Base-by-base conservation (phyloP, 1,140 invertebrate genomes). In the Chelonus insularis region DNA sequence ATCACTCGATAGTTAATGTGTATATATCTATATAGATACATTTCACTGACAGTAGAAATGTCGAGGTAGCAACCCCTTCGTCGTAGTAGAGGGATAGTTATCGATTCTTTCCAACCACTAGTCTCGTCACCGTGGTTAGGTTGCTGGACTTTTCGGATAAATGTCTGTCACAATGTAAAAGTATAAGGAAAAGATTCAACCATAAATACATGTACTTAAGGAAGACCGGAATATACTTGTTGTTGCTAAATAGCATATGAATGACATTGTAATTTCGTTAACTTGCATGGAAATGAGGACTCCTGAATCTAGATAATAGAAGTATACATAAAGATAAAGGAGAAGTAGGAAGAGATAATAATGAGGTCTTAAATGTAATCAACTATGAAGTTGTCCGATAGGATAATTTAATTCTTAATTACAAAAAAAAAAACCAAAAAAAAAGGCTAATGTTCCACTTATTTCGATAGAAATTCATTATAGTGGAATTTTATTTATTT, bases 81-180 rank as follows among this genome's bases (percentile, higher is more conserved):
- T 69, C 58, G 63, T 12, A 54, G 63, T 67, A 68, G 71, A 68
- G 71, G 75, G 72, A 71, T 63, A 68, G 66, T 69, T 78, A 79
- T 79, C 77, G 77, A 79, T 79, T 76, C 68, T 39, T 36, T 39
- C 48, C 25, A 12, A 51, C 52, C 34, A 37, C 52, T 34, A 51
- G 14, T 37, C 37, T 41, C 48, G 39, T 36, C 43, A 36, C 56
- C 43, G 39, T 29, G n/a, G 48, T 29, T 21, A n/a, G 45, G 62
- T 51, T 55, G 43, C 63, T 67, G 58, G 64, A 71, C 72, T 76
- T n/a, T 78, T 68, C 71, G 72, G 65, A 72, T 72, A 70, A 72
- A 77, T 72, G 69, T 66, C 68, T 68, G 69, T 69, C 67, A 70
- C 67, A 64, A 69, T 6, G 37, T 41, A 34, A 11, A 21, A 12